These are phyloP conservation scores for Stegodyphus dumicola DNA, from an alignment of 1,140 invertebrate species.

Conservation along the genomic window DNA sequence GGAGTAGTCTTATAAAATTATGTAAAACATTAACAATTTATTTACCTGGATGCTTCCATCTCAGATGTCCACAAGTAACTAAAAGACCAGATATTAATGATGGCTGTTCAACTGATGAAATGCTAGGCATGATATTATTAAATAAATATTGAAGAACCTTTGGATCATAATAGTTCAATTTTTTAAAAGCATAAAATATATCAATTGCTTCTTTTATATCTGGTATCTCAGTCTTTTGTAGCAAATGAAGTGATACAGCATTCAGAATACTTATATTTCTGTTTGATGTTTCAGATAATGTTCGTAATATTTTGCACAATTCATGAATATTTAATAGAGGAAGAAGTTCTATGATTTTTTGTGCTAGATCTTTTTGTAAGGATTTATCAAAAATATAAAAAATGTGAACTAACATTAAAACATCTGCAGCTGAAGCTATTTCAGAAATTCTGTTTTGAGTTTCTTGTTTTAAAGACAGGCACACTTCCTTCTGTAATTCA, in stretches of 20 bases:
- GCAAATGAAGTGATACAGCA: constrained; percentile 12
- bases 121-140: not conserved
- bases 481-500: constrained; percentile 38
- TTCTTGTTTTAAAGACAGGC: not conserved
- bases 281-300: constrained; percentile 26
- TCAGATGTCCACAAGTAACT: constrained; percentile 30
- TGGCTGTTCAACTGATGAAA: not conserved
- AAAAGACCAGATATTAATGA: constrained; percentile 21
- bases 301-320: constrained; percentile 18
- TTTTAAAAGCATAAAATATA: constrained; percentile 27
- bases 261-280: constrained; percentile 36
- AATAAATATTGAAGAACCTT: not conserved
- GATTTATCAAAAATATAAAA: constrained; percentile 19
- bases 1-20: no score
- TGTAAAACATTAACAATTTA: no score
- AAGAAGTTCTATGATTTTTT: constrained; percentile 9
- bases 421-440: constrained; percentile 1
- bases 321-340: constrained; percentile 15
- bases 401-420: constrained; percentile 34
- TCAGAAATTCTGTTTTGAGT: not conserved
- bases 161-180: constrained; percentile 27
- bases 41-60: constrained; percentile 25
- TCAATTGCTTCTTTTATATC: constrained; percentile 21
- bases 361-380: not conserved
- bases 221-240: constrained; percentile 8